Conservation (phyloP, 1,140 invertebrate genomes). For the Drosophila willistoni region DNA sequence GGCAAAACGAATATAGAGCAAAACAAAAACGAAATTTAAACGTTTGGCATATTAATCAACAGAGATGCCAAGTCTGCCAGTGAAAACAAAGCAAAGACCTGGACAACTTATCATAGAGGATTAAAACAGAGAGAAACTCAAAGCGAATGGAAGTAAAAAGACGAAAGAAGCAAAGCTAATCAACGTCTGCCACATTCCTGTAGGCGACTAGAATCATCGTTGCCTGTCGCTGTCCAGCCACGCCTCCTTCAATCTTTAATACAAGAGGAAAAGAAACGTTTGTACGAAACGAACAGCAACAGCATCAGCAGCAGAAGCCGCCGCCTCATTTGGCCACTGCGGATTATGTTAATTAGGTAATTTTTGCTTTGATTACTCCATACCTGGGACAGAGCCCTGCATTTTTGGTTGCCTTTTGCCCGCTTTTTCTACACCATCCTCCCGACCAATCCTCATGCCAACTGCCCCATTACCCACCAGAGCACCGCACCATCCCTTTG, state of each 20-base stretch:
- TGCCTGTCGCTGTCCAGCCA: slow-evolving; percentile 10
- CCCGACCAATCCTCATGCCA: neutral
- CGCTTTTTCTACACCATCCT: slow-evolving; percentile 20
- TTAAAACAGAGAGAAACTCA: slow-evolving; percentile 37
- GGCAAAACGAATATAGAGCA: slow-evolving; percentile 19
- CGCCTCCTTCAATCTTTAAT: slow-evolving; percentile 28
- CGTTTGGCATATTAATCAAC: slow-evolving; percentile 78
- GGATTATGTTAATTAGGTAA: slow-evolving; percentile 83
- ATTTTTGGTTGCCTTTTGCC: slow-evolving; percentile 50
- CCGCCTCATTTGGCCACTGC: slow-evolving; percentile 76
- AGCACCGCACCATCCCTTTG: neutral
- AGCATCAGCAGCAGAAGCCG: slow-evolving; percentile 30
- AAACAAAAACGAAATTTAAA: slow-evolving; percentile 72
- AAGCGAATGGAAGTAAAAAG: slow-evolving; percentile 5
- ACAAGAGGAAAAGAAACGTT: neutral
- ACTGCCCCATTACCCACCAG: neutral
- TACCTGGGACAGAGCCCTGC: slow-evolving; percentile 60
- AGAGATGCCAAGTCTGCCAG: slow-evolving; percentile 7
- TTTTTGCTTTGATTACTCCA: slow-evolving; percentile 78
- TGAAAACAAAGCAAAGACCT: slow-evolving; percentile 40
- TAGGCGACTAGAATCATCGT: neutral
- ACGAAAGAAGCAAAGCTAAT: slow-evolving; percentile 50
- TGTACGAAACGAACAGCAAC: no score
- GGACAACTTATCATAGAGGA: slow-evolving; percentile 76
- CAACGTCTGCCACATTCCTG: slow-evolving; percentile 49